These are phyloP conservation scores for Cetoscarus ocellatus DNA, from an alignment of 2,797 vertebrate genomes.

Conservation along the genomic window DNA sequence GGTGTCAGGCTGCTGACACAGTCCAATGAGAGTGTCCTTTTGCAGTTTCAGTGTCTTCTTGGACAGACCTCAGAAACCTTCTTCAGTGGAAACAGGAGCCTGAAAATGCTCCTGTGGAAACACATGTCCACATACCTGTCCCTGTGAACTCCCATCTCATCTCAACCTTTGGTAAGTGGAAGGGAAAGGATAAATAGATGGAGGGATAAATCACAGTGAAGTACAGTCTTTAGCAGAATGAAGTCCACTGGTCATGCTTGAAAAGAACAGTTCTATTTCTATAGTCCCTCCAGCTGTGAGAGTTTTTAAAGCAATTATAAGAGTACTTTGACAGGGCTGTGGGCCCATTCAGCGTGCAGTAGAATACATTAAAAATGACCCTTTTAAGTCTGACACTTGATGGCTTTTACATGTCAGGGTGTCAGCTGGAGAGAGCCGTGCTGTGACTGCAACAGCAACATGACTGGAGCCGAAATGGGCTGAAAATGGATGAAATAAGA, in stretches of 20 bases:
- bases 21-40: too few species aligned
- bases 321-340: conserved; percentile 42
- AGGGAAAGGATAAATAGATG: neutral
- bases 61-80: too few species aligned
- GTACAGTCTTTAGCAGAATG: neutral
- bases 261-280: conserved; percentile 35
- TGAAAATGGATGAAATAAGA: conserved; percentile 43
- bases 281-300: conserved; percentile 32
- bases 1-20: too few species aligned
- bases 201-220: conserved; percentile 2
- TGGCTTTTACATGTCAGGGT: conserved; percentile 54
- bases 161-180: neutral
- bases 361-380: conserved; percentile 70
- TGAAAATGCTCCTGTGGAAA: too few species aligned
- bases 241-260: conserved; percentile 2
- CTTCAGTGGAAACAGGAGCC: too few species aligned
- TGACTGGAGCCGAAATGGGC: conserved; percentile 32
- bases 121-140: neutral
- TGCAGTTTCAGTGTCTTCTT: too few species aligned
- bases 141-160: neutral
- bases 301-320: conserved; percentile 55
- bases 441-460: conserved; percentile 33
- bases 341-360: conserved; percentile 34
- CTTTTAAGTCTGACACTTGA: conserved; percentile 67
- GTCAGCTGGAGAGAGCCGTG: conserved; percentile 41